Evolutionary conservation across 2,797 vertebrate species (phyloP).

Genomic region (Brachymystax lenok): DNA sequence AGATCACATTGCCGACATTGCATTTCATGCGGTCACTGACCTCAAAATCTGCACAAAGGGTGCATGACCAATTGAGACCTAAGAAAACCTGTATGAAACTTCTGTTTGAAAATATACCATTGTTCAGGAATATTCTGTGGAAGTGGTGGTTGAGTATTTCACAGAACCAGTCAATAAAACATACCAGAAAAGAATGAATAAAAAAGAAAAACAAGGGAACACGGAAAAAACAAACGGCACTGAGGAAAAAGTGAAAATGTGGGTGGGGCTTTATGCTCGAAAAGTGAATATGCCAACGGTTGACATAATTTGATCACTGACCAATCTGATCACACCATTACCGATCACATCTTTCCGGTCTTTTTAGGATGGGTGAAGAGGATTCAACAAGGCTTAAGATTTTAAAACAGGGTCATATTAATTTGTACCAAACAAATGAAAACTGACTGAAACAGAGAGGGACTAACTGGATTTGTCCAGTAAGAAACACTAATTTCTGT

Average conservation of each 20-base stretch:
- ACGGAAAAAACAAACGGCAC: background rate
- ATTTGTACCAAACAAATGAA: background rate
- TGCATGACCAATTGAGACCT: background rate
- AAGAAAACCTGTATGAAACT: background rate
- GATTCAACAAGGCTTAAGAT: background rate
- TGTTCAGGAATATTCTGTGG: background rate
- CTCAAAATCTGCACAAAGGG: background rate
- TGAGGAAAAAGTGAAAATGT: background rate
- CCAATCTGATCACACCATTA: background rate
- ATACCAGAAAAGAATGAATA: background rate
- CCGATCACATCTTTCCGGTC: background rate
- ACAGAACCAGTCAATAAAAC: background rate
- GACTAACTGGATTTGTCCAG: background rate
- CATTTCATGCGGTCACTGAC: background rate
- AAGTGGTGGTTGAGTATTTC: background rate
- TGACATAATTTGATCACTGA: background rate
- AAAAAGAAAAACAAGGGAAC: background rate
- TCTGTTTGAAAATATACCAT: background rate
- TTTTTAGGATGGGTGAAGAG: background rate
- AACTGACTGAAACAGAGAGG: no score
- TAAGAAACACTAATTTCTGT: background rate
- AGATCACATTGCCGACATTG: background rate
- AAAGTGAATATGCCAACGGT: background rate
- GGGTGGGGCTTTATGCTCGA: background rate
- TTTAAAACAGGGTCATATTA: background rate